These are phyloP conservation scores for Sebastes trivittatus DNA, from an alignment of 2,797 vertebrate species.

Conservation along the genomic window DNA sequence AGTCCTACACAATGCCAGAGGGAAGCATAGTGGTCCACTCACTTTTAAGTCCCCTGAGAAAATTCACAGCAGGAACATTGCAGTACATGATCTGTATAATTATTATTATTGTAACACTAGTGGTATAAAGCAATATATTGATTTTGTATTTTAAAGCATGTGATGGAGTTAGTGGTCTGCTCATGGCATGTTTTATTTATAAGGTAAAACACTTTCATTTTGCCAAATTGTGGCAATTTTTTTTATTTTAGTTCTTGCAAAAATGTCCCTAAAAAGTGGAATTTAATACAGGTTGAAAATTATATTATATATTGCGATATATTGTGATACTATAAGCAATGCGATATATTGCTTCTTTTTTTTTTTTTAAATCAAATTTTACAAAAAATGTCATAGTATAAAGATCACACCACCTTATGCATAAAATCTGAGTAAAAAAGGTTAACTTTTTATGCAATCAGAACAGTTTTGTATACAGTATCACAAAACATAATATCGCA, in stretches of 20 bases:
- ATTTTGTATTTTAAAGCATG: background rate
- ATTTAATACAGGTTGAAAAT: background rate
- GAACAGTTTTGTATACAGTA: too few relatives aligned
- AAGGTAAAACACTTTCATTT: background rate
- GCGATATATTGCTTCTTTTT: too few relatives aligned
- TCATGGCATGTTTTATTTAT: background rate
- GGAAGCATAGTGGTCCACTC: background rate
- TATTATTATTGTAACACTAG: background rate
- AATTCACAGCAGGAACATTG: background rate
- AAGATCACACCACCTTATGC: too few relatives aligned
- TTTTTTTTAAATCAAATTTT: too few relatives aligned
- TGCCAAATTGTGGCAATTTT: background rate
- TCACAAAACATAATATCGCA: too few relatives aligned
- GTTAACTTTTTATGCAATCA: too few relatives aligned
- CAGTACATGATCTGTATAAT: background rate
- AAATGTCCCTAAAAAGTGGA: background rate
- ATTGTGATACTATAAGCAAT: too few relatives aligned
- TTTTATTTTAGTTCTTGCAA: background rate
- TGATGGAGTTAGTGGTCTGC: background rate
- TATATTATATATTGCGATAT: too few relatives aligned
- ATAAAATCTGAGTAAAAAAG: too few relatives aligned
- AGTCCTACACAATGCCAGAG: background rate
- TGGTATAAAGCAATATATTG: background rate
- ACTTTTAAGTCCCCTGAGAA: background rate
- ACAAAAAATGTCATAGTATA: rapidly evolving